These are phyloP conservation scores for Limenitis camilla DNA, from an alignment of 2,888 invertebrate genomes.

Conservation along the genomic window DNA sequence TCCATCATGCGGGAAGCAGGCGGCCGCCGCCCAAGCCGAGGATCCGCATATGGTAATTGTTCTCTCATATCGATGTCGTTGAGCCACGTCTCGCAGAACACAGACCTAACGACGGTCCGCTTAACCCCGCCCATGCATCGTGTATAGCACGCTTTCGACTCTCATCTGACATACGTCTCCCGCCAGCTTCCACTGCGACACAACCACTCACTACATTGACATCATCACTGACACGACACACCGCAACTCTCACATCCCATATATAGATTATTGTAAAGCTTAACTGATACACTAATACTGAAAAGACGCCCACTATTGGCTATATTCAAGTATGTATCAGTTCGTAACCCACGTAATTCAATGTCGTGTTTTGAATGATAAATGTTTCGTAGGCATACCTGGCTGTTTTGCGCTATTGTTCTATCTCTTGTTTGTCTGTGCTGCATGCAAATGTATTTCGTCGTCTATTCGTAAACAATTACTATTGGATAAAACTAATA, in stretches of 20 bases:
- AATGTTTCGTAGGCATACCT: conserved; percentile 18
- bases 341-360: conserved; percentile 15
- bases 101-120: conserved; percentile 63
- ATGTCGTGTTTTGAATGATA: conserved; percentile 22
- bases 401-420: conserved; percentile 19
- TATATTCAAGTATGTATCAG: conserved; percentile 8
- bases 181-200: conserved; percentile 14
- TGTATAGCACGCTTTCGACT: conserved; percentile 63
- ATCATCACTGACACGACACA: conserved; percentile 2
- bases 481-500: neutral
- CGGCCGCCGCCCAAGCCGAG: conserved; percentile 92
- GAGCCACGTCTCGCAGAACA: conserved; percentile 50
- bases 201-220: conserved; percentile 2
- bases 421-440: conserved; percentile 20
- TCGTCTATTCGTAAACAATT: conserved; percentile 10
- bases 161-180: conserved; percentile 40
- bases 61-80: conserved; percentile 54
- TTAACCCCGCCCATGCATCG: conserved; percentile 54
- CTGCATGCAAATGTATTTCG: conserved; percentile 22
- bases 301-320: conserved; percentile 7
- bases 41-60: conserved; percentile 91
- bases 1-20: conserved; percentile 77
- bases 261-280: conserved; percentile 5
- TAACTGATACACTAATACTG: neutral
- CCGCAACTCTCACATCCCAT: conserved; percentile 7